Evolutionary conservation across 2,888 invertebrate species (phyloP).

Genomic region (Rhorus exstirpatorius): DNA sequence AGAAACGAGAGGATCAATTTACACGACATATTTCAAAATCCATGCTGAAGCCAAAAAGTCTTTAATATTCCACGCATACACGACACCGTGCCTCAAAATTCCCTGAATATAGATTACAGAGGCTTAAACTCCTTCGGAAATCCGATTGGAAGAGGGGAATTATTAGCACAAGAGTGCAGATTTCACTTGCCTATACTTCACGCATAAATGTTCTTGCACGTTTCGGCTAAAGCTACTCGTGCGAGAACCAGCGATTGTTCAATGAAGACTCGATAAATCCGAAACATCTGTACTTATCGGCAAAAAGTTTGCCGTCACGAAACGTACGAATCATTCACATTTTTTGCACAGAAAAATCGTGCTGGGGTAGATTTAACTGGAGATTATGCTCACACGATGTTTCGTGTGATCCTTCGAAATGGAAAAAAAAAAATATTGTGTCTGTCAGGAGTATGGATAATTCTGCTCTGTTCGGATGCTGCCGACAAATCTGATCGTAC

Average conservation of each 20-base stretch:
- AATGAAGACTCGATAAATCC: neutral
- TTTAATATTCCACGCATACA: neutral
- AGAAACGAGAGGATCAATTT: neutral
- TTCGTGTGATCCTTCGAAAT: conserved; percentile 26
- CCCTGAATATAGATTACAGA: neutral
- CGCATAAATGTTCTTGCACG: conserved; percentile 23
- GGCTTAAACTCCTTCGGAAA: neutral
- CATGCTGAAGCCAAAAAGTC: neutral
- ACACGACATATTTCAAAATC: neutral
- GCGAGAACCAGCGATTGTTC: conserved; percentile 30
- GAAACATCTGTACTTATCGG: conserved; percentile 12
- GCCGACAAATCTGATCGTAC: conserved; percentile 52
- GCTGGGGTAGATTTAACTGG: conserved; percentile 32
- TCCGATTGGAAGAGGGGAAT: conserved; percentile 32
- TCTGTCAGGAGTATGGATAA: conserved; percentile 8
- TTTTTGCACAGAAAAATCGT: conserved; percentile 25
- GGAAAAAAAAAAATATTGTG: conserved; percentile 6
- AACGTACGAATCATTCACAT: conserved; percentile 32
- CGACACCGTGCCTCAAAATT: conserved; percentile 14
- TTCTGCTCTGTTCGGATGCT: conserved; percentile 42
- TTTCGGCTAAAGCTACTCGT: conserved; percentile 29
- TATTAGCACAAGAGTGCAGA: conserved; percentile 53
- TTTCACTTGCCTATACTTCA: conserved; percentile 32
- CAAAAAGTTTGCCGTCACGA: conserved; percentile 19
- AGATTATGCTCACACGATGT: conserved; percentile 47